Evolutionary conservation across 2,113 vertebrate species (phyloP).

Genomic region (Acanthisitta chloris): DNA sequence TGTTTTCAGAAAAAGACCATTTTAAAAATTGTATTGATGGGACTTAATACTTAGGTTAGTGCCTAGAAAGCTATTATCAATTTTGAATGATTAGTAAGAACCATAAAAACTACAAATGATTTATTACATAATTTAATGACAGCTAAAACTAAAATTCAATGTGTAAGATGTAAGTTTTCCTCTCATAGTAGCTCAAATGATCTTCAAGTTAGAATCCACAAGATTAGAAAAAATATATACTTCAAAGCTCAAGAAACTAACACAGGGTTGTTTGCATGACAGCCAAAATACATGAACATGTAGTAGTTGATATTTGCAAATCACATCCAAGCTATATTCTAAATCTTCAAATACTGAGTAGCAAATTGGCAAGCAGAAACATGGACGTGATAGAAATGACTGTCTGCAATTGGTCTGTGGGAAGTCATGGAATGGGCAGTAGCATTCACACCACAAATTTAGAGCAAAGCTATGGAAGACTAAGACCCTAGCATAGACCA

Average conservation of each 20-base stretch:
- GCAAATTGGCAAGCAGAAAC: background rate
- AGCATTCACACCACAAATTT: background rate
- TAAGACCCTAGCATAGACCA: background rate
- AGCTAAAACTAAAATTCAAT: background rate
- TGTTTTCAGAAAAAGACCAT: background rate
- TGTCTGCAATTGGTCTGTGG: background rate
- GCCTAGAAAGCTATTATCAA: background rate
- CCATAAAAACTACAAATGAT: background rate
- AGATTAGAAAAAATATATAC: background rate
- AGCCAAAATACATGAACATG: background rate
- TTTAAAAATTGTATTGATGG: background rate
- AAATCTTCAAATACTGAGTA: background rate
- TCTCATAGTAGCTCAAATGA: background rate
- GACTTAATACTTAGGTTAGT: background rate
- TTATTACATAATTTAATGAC: background rate
- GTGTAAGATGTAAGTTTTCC: background rate
- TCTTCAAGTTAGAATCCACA: background rate
- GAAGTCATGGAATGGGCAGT: background rate
- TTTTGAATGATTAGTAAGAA: background rate
- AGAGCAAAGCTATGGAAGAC: background rate
- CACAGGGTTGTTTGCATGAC: background rate
- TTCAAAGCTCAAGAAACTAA: background rate
- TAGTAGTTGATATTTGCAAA: background rate
- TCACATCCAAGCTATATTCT: background rate
- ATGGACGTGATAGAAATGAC: background rate